phyloP scores from a whole-genome alignment of 1,140 invertebrate genomes.

The Eulimnadia texana region DNA sequence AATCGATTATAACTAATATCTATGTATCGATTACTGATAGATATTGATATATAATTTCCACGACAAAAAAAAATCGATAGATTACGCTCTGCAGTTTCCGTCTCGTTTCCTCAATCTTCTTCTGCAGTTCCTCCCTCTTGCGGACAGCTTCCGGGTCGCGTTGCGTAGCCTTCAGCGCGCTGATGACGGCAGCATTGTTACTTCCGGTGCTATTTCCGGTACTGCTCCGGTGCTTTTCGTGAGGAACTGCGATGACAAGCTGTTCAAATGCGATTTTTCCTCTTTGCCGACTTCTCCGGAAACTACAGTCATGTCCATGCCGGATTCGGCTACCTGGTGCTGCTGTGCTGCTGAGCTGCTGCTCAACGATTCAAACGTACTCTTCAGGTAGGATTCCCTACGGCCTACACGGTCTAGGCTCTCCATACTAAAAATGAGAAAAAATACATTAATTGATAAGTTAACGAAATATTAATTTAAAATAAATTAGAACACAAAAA shows the following conservation, averaged over 20 bases:
- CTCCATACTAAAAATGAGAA: conserved; percentile 45
- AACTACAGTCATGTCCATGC: conserved; percentile 11
- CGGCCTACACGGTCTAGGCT: conserved; percentile 51
- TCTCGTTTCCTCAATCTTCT: conserved; percentile 71
- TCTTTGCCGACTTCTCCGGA: conserved; percentile 1
- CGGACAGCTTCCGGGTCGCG: conserved; percentile 46
- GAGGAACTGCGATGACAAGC: conserved; percentile 19
- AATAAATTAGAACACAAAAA: background rate
- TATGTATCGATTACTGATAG: no score
- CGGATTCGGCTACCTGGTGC: background rate
- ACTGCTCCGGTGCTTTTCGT: conserved; percentile 29
- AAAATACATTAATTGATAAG: background rate
- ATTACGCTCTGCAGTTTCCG: conserved; percentile 75
- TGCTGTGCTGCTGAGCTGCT: conserved; percentile 10
- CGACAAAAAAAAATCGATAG: no score
- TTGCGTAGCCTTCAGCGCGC: conserved; percentile 13
- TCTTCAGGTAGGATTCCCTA: conserved; percentile 57
- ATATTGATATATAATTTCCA: no score
- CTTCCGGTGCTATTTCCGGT: conserved; percentile 27
- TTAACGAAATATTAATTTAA: background rate
- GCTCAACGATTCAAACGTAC: conserved; percentile 58
- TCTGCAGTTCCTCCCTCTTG: conserved; percentile 64
- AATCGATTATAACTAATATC: background rate
- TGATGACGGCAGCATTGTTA: conserved; percentile 16
- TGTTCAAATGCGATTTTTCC: conserved; percentile 9